A percentile compares a stretch with the other conserved stretches of the same genome.
These are phyloP conservation scores for Proisotoma minuta DNA, from an alignment of 2,888 invertebrate species.

Conservation along the genomic window DNA sequence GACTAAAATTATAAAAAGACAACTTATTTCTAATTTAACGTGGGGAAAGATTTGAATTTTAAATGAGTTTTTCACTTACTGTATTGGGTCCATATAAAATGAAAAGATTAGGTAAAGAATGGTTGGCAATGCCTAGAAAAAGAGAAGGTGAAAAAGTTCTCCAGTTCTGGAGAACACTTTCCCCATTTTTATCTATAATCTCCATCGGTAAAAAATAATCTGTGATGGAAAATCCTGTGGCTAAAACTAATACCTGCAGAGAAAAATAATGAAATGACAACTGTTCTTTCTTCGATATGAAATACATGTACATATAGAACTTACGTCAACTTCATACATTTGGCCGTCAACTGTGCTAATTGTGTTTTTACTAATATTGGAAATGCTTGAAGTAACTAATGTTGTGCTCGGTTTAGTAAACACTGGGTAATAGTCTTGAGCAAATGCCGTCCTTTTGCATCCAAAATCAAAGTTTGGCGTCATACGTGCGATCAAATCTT, in stretches of 20 bases:
- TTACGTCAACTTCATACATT: conserved; percentile 11
- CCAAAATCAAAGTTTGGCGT: conserved; percentile 6
- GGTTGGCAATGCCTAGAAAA: not conserved
- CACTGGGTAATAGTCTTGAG: not conserved
- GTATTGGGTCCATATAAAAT: conserved; percentile 11
- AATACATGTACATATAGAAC: not conserved
- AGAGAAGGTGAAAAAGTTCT: not conserved
- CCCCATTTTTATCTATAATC: conserved; percentile 6
- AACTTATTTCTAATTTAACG: not conserved
- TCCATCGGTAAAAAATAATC: conserved; percentile 18
- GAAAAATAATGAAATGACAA: not conserved
- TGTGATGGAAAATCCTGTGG: conserved; percentile 7
- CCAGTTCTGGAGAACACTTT: conserved; percentile 9
- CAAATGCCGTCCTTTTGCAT: conserved; percentile 7
- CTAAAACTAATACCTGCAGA: conserved; percentile 10
- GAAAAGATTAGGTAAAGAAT: conserved; percentile 12
- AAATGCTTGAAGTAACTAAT: not conserved
- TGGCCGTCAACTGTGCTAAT: conserved; percentile 10
- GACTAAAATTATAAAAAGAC: not conserved
- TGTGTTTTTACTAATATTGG: not conserved
- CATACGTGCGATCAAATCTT: not conserved
- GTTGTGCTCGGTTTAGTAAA: not conserved
- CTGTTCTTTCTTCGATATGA: not conserved
- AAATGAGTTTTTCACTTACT: conserved; percentile 6
- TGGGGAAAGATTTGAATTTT: not conserved